Evolutionary conservation across 1,140 invertebrate genomes (phyloP).

Genomic region (Ganaspis sp.): DNA sequence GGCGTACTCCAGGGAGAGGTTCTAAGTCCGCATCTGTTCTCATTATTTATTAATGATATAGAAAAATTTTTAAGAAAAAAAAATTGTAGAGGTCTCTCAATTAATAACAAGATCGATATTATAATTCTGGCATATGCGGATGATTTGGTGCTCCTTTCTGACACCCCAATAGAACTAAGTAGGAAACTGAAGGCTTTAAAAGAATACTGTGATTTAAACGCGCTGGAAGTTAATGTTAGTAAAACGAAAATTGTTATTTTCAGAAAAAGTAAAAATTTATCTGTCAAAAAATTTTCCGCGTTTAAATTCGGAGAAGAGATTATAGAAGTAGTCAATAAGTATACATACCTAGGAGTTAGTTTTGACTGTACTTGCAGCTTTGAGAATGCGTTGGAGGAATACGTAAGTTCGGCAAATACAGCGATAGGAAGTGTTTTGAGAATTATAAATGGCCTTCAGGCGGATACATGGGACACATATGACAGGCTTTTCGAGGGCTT

Average conservation of each 20-base stretch:
- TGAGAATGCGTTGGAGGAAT: not conserved
- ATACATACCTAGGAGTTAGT: constrained; percentile 41
- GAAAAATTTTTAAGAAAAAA: constrained; percentile 39
- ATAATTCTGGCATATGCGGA: constrained; percentile 40
- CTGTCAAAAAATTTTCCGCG: constrained; percentile 1
- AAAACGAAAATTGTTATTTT: constrained; percentile 42
- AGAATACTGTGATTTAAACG: constrained; percentile 37
- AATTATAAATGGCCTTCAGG: not conserved
- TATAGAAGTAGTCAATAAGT: constrained; percentile 37
- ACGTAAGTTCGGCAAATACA: not conserved
- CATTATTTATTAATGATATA: constrained; percentile 41
- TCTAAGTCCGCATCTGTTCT: constrained; percentile 40
- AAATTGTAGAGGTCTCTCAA: not conserved
- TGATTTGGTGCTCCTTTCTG: constrained; percentile 37
- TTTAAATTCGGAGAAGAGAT: constrained; percentile 34
- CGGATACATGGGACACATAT: not conserved
- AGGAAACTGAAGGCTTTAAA: constrained; percentile 38
- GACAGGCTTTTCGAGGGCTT: not conserved
- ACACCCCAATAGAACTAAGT: constrained; percentile 32
- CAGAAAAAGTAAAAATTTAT: constrained; percentile 32
- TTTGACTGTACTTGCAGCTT: constrained; percentile 37
- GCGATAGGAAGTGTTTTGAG: not conserved
- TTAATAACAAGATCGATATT: constrained; percentile 35
- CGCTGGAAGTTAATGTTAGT: constrained; percentile 39
- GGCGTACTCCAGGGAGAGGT: constrained; percentile 47